Evolutionary conservation across 2,113 vertebrate species (phyloP).

Genomic region (Xenopus laevis): DNA sequence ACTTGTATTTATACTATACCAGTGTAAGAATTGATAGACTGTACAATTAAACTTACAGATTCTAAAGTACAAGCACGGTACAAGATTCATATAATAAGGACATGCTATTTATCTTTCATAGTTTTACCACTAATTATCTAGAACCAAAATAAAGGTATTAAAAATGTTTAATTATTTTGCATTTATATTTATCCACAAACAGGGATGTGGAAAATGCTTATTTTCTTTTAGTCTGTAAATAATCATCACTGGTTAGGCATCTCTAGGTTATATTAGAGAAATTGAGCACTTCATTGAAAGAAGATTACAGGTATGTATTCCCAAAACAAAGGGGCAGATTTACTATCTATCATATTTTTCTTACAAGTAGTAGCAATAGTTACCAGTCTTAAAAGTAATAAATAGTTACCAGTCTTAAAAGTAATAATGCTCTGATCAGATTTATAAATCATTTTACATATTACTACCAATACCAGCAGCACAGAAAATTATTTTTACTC

Average conservation of each 20-base stretch:
- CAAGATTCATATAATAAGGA: constrained; percentile 24
- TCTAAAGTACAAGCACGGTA: constrained; percentile 47
- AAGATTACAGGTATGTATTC: too few relatives aligned
- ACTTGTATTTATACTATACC: constrained; percentile 52
- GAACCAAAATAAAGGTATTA: constrained; percentile 3
- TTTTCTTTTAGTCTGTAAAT: neutral
- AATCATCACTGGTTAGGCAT: neutral
- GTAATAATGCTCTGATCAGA: too few relatives aligned
- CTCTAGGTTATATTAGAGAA: too few relatives aligned
- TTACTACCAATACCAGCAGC: too few relatives aligned
- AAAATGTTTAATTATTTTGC: neutral
- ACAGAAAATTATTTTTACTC: too few relatives aligned
- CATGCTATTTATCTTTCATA: constrained; percentile 1
- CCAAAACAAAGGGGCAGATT: too few relatives aligned
- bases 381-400: too few relatives aligned
- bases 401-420: too few relatives aligned
- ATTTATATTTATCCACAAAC: neutral
- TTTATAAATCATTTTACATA: too few relatives aligned
- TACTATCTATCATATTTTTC: too few relatives aligned
- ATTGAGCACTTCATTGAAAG: too few relatives aligned
- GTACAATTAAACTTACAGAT: constrained; percentile 54
- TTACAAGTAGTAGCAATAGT: too few relatives aligned
- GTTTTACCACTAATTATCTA: neutral
- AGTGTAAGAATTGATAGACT: constrained; percentile 52
- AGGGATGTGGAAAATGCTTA: neutral